Conservation (phyloP, 1,140 invertebrate species). For the Procambarus virginalis region DNA sequence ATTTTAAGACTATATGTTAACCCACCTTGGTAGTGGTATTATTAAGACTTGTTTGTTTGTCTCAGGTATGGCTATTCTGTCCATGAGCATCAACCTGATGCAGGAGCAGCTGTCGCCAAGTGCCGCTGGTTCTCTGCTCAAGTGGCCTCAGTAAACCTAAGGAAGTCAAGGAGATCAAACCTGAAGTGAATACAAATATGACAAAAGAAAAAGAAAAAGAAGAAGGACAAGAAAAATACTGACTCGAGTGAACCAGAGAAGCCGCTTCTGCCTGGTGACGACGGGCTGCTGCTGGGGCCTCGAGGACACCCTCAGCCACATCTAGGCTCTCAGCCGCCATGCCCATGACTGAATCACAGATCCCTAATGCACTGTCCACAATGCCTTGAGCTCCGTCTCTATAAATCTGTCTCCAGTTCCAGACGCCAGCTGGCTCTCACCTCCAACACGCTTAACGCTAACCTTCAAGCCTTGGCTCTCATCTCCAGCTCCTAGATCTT, state of each 20-base stretch:
- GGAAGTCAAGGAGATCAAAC: background rate
- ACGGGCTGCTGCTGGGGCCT: background rate
- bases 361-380: no score
- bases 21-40: no score
- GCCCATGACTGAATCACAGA: no score
- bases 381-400: no score
- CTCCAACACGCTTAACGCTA: no score
- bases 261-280: background rate
- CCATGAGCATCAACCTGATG: constrained; percentile 79
- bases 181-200: background rate
- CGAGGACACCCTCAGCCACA: background rate
- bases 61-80: constrained; percentile 79
- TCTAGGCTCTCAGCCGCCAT: background rate
- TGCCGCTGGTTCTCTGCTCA: constrained; percentile 75
- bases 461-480: background rate
- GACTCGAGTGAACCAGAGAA: background rate
- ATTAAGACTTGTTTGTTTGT: no score
- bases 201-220: constrained; percentile 10
- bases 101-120: constrained; percentile 75
- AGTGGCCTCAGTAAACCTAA: constrained; percentile 72
- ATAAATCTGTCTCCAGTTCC: no score
- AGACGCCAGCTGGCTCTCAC: no score
- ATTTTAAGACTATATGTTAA: no score
- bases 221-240: background rate
- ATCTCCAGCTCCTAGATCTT: background rate